Percentiles rank a stretch among this genome's conserved stretches.
phyloP scores from a whole-genome alignment of 2,113 vertebrate species.

The Tiliqua scincoides region DNA sequence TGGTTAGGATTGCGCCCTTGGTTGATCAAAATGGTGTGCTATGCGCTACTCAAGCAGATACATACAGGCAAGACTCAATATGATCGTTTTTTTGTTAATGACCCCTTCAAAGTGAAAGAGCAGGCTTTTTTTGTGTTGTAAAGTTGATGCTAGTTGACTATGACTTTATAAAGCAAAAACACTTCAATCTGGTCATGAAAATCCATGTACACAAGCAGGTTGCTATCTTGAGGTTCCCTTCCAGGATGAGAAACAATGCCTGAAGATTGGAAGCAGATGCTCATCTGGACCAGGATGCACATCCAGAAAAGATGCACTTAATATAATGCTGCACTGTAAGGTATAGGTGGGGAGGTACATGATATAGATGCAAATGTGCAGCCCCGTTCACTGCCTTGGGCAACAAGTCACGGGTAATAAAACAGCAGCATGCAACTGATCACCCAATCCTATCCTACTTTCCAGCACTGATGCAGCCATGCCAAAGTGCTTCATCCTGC shows the following conservation, averaged over 20 bases:
- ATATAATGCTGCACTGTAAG: not conserved
- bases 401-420: not conserved
- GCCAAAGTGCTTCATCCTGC: no score
- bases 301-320: not conserved
- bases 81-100: no score
- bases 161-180: not conserved
- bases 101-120: not conserved
- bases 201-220: not conserved
- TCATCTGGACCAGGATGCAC: no score
- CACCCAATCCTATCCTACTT: no score
- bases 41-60: not conserved
- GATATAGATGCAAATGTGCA: not conserved
- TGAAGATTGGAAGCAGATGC: not conserved
- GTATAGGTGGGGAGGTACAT: not conserved
- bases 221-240: not conserved
- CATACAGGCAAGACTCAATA: not conserved
- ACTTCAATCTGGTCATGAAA: not conserved
- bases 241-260: not conserved
- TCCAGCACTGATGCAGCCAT: no score
- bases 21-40: not conserved
- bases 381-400: not conserved
- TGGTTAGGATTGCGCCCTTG: no score
- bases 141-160: no score
- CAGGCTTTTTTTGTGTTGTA: not conserved
- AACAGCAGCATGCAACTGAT: not conserved